phyloP scores from a whole-genome alignment of 2,797 vertebrate genomes.

The Tokudaia tokunoshimensis region DNA sequence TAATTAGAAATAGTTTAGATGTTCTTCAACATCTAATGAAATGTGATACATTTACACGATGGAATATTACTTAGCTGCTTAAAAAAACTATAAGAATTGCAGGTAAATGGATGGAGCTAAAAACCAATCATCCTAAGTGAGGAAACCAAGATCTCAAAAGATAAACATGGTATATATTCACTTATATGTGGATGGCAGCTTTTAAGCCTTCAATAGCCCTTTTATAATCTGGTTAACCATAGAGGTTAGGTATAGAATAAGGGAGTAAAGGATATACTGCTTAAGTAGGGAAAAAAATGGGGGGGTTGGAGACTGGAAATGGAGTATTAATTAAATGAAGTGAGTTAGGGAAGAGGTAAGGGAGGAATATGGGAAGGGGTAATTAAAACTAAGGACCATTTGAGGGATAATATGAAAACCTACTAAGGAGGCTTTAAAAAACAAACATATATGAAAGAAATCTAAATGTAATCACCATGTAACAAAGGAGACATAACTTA shows the following conservation, averaged over 20 bases:
- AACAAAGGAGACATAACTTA: background rate
- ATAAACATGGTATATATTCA: background rate
- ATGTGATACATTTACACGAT: too few species aligned
- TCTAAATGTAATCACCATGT: background rate
- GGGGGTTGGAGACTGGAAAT: background rate
- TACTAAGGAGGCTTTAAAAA: background rate
- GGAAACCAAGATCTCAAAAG: too few species aligned
- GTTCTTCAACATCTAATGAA: too few species aligned
- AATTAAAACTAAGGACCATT: background rate
- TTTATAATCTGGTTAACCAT: background rate
- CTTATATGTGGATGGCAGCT: background rate
- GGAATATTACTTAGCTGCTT: background rate
- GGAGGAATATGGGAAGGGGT: too few species aligned
- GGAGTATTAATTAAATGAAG: background rate
- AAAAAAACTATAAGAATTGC: background rate
- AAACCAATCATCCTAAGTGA: background rate
- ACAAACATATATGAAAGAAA: background rate
- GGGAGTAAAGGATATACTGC: background rate
- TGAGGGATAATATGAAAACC: background rate
- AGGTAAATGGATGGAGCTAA: background rate
- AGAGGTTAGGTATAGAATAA: background rate
- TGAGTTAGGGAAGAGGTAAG: background rate
- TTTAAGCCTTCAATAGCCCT: background rate
- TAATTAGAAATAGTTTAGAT: too few species aligned
- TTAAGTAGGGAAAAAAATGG: background rate